phyloP scores from a whole-genome alignment of 30 jellyfish, hydroid and myxozoan species.

The Pseudorhiza aurosa region DNA sequence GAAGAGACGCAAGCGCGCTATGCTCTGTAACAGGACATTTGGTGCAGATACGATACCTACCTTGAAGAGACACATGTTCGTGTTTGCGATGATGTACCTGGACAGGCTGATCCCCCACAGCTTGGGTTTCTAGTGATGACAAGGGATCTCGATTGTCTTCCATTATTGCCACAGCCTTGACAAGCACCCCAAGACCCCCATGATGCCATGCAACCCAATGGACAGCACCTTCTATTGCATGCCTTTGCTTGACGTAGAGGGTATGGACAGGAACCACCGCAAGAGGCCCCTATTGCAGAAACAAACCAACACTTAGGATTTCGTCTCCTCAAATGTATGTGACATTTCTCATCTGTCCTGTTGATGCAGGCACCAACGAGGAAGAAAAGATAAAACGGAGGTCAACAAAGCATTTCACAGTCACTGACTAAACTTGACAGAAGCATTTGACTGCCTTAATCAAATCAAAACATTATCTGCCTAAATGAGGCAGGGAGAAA shows the following conservation, averaged over 20 bases:
- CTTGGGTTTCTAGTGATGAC: constrained; percentile 55
- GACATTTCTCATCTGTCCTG: too few species aligned
- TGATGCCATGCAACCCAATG: constrained; percentile 53
- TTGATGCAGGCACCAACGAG: too few species aligned
- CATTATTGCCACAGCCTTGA: constrained; percentile 86
- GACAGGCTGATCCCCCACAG: constrained; percentile 83
- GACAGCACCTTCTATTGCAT: constrained; percentile 85
- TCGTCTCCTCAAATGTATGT: too few species aligned
- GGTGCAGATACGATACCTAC: constrained; percentile 8
- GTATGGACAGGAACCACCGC: constrained; percentile 80
- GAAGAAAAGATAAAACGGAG: too few species aligned
- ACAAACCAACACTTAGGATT: neutral
- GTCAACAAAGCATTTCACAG: too few species aligned
- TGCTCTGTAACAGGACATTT: neutral
- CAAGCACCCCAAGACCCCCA: constrained; percentile 85
- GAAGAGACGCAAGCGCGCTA: too few species aligned
- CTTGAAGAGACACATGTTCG: constrained; percentile 67
- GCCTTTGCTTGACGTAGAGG: constrained; percentile 32
- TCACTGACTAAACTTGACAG: too few species aligned
- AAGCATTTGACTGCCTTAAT: too few species aligned
- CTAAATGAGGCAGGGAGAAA: too few species aligned
- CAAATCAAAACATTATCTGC: too few species aligned
- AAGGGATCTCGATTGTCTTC: constrained; percentile 62
- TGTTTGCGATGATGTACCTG: constrained; percentile 31
- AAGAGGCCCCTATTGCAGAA: constrained; percentile 47